phyloP scores from a whole-genome alignment of 1,140 invertebrate species.

The Saxidomus purpurata region DNA sequence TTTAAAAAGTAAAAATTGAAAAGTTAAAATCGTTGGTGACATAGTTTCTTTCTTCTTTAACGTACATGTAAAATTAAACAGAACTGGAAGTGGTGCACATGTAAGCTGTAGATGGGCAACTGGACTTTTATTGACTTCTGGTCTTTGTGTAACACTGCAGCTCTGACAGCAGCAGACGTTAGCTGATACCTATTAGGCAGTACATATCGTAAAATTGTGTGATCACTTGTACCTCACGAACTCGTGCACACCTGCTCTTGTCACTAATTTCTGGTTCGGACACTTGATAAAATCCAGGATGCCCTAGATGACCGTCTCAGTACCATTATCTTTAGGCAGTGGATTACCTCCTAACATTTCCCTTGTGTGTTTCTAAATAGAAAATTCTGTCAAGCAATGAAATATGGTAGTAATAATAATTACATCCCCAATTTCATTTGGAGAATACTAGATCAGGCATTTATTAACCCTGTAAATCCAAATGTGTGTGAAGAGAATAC shows the following conservation, averaged over 20 bases:
- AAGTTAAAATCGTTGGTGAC: too few relatives aligned
- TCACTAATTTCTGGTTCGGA: neutral
- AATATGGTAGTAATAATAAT: neutral
- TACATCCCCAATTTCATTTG: neutral
- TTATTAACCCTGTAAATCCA: neutral
- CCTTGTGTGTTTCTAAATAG: neutral
- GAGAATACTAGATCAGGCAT: neutral
- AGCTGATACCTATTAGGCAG: neutral
- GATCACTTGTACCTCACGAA: constrained; percentile 19
- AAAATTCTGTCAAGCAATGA: constrained; percentile 6
- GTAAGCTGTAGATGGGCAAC: neutral
- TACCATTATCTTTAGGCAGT: neutral
- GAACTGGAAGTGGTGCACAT: neutral
- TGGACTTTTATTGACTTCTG: constrained; percentile 13
- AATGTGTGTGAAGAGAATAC: too few relatives aligned
- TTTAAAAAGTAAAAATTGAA: too few relatives aligned
- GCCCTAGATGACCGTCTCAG: neutral
- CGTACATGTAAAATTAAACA: neutral
- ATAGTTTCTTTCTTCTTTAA: neutral
- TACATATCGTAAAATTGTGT: constrained; percentile 4
- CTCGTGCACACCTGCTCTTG: neutral
- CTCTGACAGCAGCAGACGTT: neutral
- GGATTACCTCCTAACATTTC: neutral
- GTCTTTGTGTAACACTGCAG: neutral
- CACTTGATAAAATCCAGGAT: neutral